Conservation (phyloP, 2,113 vertebrate species). For the Rissa tridactyla region DNA sequence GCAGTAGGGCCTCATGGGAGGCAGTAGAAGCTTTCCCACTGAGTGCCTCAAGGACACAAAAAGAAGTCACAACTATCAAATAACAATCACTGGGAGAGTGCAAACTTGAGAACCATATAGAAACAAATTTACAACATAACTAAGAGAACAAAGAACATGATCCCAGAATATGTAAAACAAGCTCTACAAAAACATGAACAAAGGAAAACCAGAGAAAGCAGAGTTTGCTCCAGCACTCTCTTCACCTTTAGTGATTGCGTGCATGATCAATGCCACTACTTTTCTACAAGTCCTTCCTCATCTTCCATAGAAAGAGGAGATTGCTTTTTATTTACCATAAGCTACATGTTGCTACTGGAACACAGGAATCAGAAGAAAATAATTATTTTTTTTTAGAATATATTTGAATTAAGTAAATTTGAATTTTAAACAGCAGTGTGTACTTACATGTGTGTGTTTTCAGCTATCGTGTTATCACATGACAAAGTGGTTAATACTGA, state of each 20-base stretch:
- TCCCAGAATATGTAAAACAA: neutral
- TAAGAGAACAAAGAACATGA: neutral
- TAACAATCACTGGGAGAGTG: neutral
- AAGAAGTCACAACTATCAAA: neutral
- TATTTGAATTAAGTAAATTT: neutral
- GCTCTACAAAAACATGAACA: neutral
- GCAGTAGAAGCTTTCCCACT: neutral
- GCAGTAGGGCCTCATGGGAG: neutral
- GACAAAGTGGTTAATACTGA: rapidly evolving
- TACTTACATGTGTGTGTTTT: neutral
- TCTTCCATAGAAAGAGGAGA: neutral
- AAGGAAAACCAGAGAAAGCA: neutral
- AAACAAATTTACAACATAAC: neutral
- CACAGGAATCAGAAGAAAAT: neutral
- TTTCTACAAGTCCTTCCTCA: neutral
- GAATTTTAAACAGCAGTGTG: neutral
- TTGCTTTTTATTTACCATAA: neutral
- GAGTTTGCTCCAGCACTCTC: neutral
- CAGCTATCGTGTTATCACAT: neutral
- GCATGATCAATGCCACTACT: neutral
- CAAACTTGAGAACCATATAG: neutral
- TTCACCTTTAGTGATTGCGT: neutral
- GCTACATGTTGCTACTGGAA: neutral
- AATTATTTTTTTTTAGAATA: rapidly evolving
- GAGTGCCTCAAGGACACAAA: neutral